Percentiles rank a stretch among this genome's conserved stretches.
phyloP scores from a whole-genome alignment of 2,113 vertebrate species.

The Pan troglodytes region NHGRI_mPanTro3-v2.1_pri NC_072398.2:4363501-4364000 shows the following conservation, averaged over 20 bases:
- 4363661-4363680: neutral
- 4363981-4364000: neutral
- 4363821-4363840: too few relatives aligned
- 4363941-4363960: neutral
- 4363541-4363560: neutral
- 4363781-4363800: neutral
- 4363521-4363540: neutral
- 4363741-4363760: neutral
- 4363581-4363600: neutral
- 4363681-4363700: neutral
- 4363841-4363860: neutral
- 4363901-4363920: accelerated
- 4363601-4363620: neutral
- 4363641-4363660: neutral
- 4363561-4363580: neutral
- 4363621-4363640: neutral
- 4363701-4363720: neutral
- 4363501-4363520: neutral
- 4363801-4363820: neutral
- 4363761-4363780: neutral
- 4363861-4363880: too few relatives aligned
- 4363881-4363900: neutral
- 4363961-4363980: too few relatives aligned
- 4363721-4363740: neutral
- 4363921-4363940: neutral